Evolutionary conservation across 2,797 vertebrate species (phyloP).

Genomic region (Enteromius afrohamiltoni): DNA sequence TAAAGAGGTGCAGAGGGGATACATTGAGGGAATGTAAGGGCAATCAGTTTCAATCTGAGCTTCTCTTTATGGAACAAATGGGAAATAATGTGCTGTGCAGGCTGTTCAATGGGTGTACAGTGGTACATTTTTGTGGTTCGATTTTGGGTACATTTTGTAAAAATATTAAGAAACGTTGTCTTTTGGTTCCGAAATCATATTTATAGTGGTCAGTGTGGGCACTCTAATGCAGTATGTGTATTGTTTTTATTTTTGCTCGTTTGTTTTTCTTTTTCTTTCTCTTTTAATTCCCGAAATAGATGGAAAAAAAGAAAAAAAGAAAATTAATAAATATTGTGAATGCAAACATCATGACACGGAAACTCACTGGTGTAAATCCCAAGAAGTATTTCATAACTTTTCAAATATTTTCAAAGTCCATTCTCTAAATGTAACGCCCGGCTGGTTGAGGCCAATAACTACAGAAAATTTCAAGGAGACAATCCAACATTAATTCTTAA

Average conservation of each 20-base stretch:
- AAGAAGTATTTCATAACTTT: constrained; percentile 68
- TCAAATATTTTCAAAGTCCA: constrained; percentile 60
- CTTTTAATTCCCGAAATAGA: constrained; percentile 66
- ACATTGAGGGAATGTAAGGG: constrained; percentile 62
- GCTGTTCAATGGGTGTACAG: constrained; percentile 88
- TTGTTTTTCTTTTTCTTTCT: constrained; percentile 6
- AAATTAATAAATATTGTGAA: constrained; percentile 56
- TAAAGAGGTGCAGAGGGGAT: constrained; percentile 49
- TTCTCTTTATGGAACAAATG: constrained; percentile 83
- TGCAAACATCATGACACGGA: constrained; percentile 93
- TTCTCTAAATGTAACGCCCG: constrained; percentile 60
- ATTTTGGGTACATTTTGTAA: constrained; percentile 79
- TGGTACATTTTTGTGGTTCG: constrained; percentile 71
- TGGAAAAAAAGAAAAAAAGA: constrained; percentile 74
- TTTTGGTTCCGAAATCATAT: constrained; percentile 80
- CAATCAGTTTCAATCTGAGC: constrained; percentile 79
- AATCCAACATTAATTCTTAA: constrained; percentile 77
- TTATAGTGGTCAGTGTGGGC: constrained; percentile 84
- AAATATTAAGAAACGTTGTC: constrained; percentile 66
- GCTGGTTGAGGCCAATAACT: constrained; percentile 62
- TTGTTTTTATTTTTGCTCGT: constrained; percentile 55
- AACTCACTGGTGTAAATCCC: constrained; percentile 88
- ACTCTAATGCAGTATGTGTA: constrained; percentile 79
- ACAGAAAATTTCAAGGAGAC: constrained; percentile 74
- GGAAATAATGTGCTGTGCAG: constrained; percentile 84